Conservation (phyloP, 2,797 vertebrate genomes). For the Alauda arvensis region DNA sequence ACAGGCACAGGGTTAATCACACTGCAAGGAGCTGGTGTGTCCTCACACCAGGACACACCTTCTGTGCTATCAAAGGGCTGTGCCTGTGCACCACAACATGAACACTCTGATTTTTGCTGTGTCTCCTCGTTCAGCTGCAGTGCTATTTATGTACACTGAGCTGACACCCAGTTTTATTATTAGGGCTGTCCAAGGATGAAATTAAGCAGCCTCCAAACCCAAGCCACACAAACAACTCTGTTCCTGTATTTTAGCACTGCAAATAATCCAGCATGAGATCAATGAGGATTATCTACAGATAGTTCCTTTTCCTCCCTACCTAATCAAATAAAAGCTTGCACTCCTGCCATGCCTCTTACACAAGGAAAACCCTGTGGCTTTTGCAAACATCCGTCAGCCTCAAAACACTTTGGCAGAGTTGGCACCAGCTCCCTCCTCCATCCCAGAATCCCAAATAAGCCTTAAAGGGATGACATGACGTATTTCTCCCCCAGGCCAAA, state of each 20-base stretch:
- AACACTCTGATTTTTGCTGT: background rate
- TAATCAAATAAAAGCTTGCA: background rate
- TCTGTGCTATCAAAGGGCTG: background rate
- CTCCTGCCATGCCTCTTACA: conserved; percentile 10
- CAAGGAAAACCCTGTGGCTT: conserved; percentile 16
- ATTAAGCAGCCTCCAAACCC: background rate
- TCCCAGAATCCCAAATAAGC: conserved; percentile 14
- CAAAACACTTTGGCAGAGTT: background rate
- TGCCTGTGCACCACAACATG: background rate
- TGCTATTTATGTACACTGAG: background rate
- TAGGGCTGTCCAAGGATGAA: background rate
- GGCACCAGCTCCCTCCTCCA: conserved; percentile 31
- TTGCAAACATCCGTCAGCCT: conserved; percentile 27
- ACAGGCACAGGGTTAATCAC: background rate
- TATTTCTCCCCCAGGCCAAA: conserved; percentile 16
- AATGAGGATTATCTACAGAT: background rate
- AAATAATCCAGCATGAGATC: background rate
- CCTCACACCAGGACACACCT: background rate
- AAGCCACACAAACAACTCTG: background rate
- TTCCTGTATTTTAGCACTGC: background rate
- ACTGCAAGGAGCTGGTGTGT: background rate
- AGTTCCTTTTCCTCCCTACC: background rate
- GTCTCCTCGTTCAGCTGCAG: background rate
- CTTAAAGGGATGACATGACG: background rate
- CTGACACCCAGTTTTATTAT: background rate